These are phyloP conservation scores for Chinchilla lanigera DNA, from an alignment of 2,113 vertebrate species.

Conservation along the genomic window DNA sequence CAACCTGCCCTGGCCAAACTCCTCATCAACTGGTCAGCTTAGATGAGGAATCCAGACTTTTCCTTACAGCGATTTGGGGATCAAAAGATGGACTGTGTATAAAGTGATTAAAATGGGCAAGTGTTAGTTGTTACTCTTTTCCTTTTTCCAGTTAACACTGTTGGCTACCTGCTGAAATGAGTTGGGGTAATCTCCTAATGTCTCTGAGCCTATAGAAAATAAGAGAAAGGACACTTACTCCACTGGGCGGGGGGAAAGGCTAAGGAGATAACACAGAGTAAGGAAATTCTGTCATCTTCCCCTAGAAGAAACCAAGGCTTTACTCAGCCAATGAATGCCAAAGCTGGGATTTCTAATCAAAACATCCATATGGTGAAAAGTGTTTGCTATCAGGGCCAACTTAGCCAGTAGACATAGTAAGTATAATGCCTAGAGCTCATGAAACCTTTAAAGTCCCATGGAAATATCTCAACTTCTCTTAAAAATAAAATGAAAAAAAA, in stretches of 20 bases:
- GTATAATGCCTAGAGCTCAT: background rate
- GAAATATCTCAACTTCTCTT: background rate
- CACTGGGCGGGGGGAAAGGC: rapidly evolving
- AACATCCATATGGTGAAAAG: constrained; percentile 78
- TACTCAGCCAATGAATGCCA: background rate
- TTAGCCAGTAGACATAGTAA: background rate
- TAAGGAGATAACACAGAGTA: background rate
- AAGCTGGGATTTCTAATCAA: background rate
- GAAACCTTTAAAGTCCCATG: background rate
- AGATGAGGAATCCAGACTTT: background rate
- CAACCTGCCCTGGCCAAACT: background rate
- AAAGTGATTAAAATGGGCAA: background rate
- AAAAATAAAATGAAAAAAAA: background rate
- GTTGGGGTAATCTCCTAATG: background rate
- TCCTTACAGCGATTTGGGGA: background rate
- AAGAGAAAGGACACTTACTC: background rate
- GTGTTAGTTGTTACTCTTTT: background rate
- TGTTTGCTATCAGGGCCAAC: background rate
- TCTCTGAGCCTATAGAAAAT: background rate
- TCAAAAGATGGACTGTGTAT: background rate
- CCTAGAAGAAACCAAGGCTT: background rate
- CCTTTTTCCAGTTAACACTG: background rate
- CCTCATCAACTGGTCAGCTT: background rate
- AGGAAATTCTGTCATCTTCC: background rate
- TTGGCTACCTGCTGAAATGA: background rate